phyloP scores from a whole-genome alignment of 2,888 invertebrate species.

The Eucriotettix oculatus region DNA sequence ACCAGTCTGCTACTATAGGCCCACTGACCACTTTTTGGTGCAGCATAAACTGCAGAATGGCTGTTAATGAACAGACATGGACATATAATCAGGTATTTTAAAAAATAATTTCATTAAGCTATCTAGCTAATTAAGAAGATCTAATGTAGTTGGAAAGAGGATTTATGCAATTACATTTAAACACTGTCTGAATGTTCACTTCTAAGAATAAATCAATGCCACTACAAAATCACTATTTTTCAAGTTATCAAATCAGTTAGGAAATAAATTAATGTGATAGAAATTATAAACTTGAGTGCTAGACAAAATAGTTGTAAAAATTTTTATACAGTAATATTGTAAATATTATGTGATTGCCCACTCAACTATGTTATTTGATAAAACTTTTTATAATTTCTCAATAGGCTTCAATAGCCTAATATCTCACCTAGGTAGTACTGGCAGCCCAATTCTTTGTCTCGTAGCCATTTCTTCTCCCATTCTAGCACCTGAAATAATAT shows the following conservation, averaged over 20 bases:
- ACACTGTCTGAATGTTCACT: too few species aligned
- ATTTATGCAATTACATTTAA: too few species aligned
- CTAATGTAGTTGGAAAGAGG: too few species aligned
- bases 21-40: constrained; percentile 30
- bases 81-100: too few species aligned
- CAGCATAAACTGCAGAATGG: constrained; percentile 32
- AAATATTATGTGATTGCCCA: background rate
- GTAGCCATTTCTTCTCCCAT: constrained; percentile 15
- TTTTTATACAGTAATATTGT: background rate
- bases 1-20: constrained; percentile 30
- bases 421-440: constrained; percentile 16
- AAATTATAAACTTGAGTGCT: background rate
- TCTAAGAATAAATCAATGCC: too few species aligned
- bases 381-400: too few species aligned
- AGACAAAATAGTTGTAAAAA: background rate
- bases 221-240: too few species aligned
- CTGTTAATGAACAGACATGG: constrained; percentile 13
- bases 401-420: too few species aligned
- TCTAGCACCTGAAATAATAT: background rate
- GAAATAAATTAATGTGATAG: constrained; percentile 14
- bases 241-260: constrained; percentile 8
- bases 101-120: too few species aligned
- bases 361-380: too few species aligned
- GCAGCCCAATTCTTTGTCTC: constrained; percentile 14
- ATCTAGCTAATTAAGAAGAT: too few species aligned